Evolutionary conservation across 2,888 invertebrate genomes (phyloP).

Genomic region (Megastigmus dorsalis): DNA sequence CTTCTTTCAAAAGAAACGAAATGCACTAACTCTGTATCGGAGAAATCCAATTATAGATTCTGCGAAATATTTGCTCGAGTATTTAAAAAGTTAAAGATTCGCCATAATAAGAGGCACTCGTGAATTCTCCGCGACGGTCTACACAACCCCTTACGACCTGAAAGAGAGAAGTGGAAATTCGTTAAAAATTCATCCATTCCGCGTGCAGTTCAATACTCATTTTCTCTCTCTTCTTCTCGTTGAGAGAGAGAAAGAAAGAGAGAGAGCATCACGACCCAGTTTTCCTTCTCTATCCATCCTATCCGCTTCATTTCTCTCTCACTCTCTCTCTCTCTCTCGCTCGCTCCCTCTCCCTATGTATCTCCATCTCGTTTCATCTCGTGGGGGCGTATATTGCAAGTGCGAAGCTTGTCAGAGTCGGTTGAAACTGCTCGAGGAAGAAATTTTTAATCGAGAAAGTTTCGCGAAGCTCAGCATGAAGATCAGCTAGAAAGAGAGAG

Average conservation of each 20-base stretch:
- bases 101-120: not conserved
- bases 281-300: slow-evolving; percentile 11
- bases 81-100: slow-evolving; percentile 24
- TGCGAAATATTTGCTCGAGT: not conserved
- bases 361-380: slow-evolving; percentile 13
- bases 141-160: not conserved
- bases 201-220: slow-evolving; percentile 17
- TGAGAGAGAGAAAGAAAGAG: no score
- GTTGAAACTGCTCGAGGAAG: slow-evolving; percentile 58
- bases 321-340: not conserved
- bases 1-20: not conserved
- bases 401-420: slow-evolving; percentile 58
- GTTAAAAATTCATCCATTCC: slow-evolving; percentile 47
- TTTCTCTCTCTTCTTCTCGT: slow-evolving; percentile 34
- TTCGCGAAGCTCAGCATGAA: slow-evolving; percentile 59
- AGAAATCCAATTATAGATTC: slow-evolving; percentile 15
- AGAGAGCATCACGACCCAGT: slow-evolving; percentile 26
- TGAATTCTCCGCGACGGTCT: slow-evolving; percentile 2
- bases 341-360: not conserved
- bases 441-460: slow-evolving; percentile 72
- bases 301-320: not conserved
- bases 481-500: slow-evolving; percentile 20
- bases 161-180: slow-evolving; percentile 31
- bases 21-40: not conserved
- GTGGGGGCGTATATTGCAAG: slow-evolving; percentile 56